Evolutionary conservation across 2,113 vertebrate species (phyloP), one percentile per base, ranked within the genome.

Genomic region (Agapornis roseicollis): DNA sequence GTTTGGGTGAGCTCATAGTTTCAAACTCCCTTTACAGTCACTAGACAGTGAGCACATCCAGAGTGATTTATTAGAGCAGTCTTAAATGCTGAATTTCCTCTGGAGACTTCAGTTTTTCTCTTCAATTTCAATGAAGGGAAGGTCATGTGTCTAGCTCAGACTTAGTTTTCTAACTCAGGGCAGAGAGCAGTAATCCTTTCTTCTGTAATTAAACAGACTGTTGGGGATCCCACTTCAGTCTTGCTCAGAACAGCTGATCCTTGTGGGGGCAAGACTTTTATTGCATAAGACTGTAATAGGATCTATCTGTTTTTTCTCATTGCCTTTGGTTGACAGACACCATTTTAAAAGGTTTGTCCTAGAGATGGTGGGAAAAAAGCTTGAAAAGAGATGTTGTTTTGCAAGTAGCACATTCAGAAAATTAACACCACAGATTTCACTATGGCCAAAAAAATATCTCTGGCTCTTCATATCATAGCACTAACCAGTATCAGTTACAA

Each of bases 81-180:
- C 60, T 90, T 80, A 86, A 95, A 94, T 88, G 39, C 65, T 47
- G 72, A 80, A 89, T 94, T 22, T 95, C 53, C 82, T 95, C 82
- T 56, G 17, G 60, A 86, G 69, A 74, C 25, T 95, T 89, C 85
- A 70, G 80, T 95, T 94, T 80, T 44, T 91, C 35, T 72, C 39
- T 77, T 93, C 52, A 72, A 3, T 83, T 88, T 66, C 60, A 81
- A 9, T 68, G 52, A 93, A 86, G 31, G 35, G 42, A 93, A 88
- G 55, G 69, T 93, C 80, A 35, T 50, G 46, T 39, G 9, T 66
- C 55, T 92, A 86, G 50, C 50, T 80, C 39, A 84, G 77, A 90
- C 22, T 92, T 90, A 17, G 80, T 19, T 92, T 60, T 50, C 73
- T 94, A 84, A 81, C 60, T 68, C 68, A 41, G 23, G 64, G 55